A percentile compares a stretch with the other conserved stretches of the same genome.
These are phyloP conservation scores for Cryptotermes secundus DNA, from an alignment of 1,140 invertebrate species.

Conservation along the genomic window DNA sequence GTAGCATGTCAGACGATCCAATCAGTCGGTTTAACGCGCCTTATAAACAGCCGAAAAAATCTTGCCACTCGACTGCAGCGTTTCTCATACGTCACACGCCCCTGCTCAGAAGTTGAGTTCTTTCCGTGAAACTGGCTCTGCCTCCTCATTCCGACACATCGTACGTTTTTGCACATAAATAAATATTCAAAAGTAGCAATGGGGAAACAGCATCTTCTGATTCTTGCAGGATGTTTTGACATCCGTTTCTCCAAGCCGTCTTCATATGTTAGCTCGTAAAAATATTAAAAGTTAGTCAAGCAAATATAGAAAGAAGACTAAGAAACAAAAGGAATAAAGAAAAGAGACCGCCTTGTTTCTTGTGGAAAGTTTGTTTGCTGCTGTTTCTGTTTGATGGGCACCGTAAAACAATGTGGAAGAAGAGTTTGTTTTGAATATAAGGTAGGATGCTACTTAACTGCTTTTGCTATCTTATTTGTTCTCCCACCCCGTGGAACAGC, in stretches of 20 bases:
- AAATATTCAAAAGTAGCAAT: background rate
- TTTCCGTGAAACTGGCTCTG: background rate
- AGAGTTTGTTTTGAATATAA: constrained; percentile 8
- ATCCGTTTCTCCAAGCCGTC: background rate
- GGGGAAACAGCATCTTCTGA: background rate
- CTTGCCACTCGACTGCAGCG: too few relatives aligned
- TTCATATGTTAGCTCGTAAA: background rate
- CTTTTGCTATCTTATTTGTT: background rate
- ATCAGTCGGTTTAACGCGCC: too few relatives aligned
- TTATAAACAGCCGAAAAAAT: too few relatives aligned
- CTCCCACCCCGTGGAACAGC: background rate
- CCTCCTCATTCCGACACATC: background rate
- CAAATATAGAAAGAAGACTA: background rate
- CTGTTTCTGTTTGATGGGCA: constrained; percentile 9
- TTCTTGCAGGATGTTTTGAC: background rate
- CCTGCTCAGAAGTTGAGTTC: background rate
- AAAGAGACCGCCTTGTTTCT: background rate
- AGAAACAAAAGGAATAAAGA: background rate
- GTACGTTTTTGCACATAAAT: background rate
- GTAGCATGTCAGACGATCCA: too few relatives aligned
- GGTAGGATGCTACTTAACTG: constrained; percentile 1
- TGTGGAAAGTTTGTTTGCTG: constrained; percentile 8
- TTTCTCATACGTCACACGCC: background rate
- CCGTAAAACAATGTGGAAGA: constrained; percentile 17
- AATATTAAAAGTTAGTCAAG: constrained; percentile 17